Base-by-base conservation (phyloP, 2,888 invertebrate genomes). In the Philereme transversata region DNA sequence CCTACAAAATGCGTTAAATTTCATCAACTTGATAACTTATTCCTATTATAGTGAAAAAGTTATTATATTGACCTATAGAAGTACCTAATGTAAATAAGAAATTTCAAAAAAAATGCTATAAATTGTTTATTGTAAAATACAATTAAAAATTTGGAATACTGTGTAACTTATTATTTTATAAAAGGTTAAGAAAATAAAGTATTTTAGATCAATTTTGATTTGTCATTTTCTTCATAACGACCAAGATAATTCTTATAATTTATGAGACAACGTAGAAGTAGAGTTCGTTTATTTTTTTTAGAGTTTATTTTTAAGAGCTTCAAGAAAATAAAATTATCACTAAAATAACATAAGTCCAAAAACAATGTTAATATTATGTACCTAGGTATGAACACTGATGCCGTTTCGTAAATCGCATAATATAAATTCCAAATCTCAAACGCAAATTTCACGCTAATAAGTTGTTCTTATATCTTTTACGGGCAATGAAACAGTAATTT, bases 161-260 rank as follows among this genome's bases (percentile, higher is more conserved):
- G 71, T 72, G 54, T 87, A 88, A 90, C 86, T 78, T 72, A 88
- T 90, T 91, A 88, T 90, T 90, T 91, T 91, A 87, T 88, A 90
- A 91, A 88, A 85, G 82, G 84, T 84, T 81, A 83, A 78, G 79
- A 81, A 82, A 90, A 89, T 90, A 91, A 90, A 91, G 87, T 92
- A 92, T 92, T 92, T 91, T 91, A 92, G 90, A 89, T 85, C 82
- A 85, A 87, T 47, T 45, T 41, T 47, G 51, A 8, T 41, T 56
- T 58, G 43, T 60, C n/a, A 51, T 60, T 62, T 34, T 1, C 3
- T 5, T 10, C 43, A n/a, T 43, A 5, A 22, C 22, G 22, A 22
- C 22, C 3, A 22, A 22, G 3, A 3, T 22, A 22, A 22, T 22
- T 22, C 22, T 22, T 22, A 22, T 22, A 22, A 22, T 22, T 22